These are phyloP conservation scores for Gambusia affinis DNA, from an alignment of 2,113 vertebrate genomes.

Conservation along the genomic window DNA sequence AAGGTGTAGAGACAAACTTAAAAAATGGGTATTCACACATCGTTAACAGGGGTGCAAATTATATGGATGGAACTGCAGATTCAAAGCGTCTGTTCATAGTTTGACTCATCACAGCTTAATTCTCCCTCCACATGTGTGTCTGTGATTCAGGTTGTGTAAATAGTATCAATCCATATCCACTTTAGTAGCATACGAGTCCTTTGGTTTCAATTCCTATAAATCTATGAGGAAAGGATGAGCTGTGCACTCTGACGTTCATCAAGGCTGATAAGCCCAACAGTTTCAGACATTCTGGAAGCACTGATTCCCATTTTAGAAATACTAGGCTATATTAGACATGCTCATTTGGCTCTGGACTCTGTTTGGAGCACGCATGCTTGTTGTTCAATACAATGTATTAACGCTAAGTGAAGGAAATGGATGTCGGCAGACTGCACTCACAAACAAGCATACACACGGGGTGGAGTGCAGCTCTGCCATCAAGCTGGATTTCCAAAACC, in stretches of 20 bases:
- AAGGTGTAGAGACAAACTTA: background rate
- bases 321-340: slow-evolving; percentile 62
- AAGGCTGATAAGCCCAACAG: slow-evolving; percentile 64
- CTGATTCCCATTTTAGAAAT: slow-evolving; percentile 57
- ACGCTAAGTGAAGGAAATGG: slow-evolving; percentile 78
- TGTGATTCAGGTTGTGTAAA: slow-evolving; percentile 36
- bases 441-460: slow-evolving; percentile 52
- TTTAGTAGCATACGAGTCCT: slow-evolving; percentile 50
- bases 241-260: slow-evolving; percentile 66
- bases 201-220: slow-evolving; percentile 51
- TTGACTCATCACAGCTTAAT: slow-evolving; percentile 40
- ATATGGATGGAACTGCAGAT: background rate
- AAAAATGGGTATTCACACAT: background rate
- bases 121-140: slow-evolving; percentile 1
- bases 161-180: slow-evolving; percentile 65
- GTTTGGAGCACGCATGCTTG: slow-evolving; percentile 70
- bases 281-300: slow-evolving; percentile 57
- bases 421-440: slow-evolving; percentile 67
- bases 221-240: slow-evolving; percentile 48
- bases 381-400: slow-evolving; percentile 75
- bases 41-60: background rate
- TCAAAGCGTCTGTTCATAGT: slow-evolving; percentile 20
- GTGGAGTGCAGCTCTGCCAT: slow-evolving; percentile 32
- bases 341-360: slow-evolving; percentile 65
- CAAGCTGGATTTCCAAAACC: slow-evolving; percentile 44